phyloP scores from a whole-genome alignment of 2,797 vertebrate genomes.

The Scarus forsteni region DNA sequence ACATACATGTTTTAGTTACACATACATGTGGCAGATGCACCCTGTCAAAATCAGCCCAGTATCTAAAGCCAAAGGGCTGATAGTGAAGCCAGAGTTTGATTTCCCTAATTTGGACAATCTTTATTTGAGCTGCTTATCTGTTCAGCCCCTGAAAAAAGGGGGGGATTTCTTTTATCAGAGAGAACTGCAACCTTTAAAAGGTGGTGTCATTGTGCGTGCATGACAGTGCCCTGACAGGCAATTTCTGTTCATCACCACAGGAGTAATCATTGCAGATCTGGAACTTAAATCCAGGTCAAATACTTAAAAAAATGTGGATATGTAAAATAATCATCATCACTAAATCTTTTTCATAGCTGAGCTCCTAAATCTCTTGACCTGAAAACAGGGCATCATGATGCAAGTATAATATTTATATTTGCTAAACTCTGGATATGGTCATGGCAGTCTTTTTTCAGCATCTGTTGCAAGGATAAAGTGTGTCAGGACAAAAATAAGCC shows the following conservation, averaged over 20 bases:
- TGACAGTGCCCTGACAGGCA: neutral
- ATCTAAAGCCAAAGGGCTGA: slow-evolving; percentile 35
- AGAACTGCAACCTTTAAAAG: slow-evolving; percentile 15
- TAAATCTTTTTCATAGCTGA: slow-evolving; percentile 10
- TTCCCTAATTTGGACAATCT: slow-evolving; percentile 30
- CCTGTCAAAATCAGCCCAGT: slow-evolving; percentile 47
- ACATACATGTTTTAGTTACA: slow-evolving; percentile 70
- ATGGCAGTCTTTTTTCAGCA: neutral
- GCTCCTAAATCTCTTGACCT: neutral
- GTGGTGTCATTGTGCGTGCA: slow-evolving; percentile 9
- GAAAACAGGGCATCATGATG: neutral
- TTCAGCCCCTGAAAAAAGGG: slow-evolving; percentile 16
- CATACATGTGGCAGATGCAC: slow-evolving; percentile 64
- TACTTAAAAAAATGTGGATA: neutral
- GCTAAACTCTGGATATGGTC: neutral
- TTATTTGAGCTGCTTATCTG: slow-evolving; percentile 46
- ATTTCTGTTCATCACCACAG: neutral
- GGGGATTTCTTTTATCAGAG: slow-evolving; percentile 19
- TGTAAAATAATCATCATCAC: neutral
- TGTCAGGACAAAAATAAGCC: neutral
- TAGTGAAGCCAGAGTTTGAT: slow-evolving; percentile 42
- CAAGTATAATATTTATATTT: neutral
- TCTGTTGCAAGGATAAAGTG: neutral
- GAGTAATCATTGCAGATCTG: neutral
- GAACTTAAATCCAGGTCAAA: slow-evolving; percentile 5